Base-by-base conservation (phyloP, 2,888 invertebrate species). In the Leptopilina syphax region DNA sequence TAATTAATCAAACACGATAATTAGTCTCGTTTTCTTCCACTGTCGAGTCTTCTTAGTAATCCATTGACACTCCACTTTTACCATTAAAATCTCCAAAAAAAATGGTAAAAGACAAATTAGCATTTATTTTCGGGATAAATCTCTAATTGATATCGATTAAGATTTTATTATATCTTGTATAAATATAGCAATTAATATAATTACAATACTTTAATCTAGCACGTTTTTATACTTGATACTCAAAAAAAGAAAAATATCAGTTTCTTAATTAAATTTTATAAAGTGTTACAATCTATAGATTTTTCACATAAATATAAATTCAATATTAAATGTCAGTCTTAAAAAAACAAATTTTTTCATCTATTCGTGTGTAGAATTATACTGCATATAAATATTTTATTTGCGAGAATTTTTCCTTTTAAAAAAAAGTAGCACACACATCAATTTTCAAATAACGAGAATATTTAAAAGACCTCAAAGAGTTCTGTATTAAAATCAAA, bases 171-270 rank as follows among this genome's bases (percentile, higher is more conserved):
- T 76, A 67, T 66, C 76, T 65, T 65, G 50, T 41, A 57, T 73
- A 41, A 68, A 80, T 68, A 65, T 66, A 57, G 41, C 34, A 57
- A 57, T 73, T 41, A 70, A 73, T 57, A 57, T 73, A 18, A 18
- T 80, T 66, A 77, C 79, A 82, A 84, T 83, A 82, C 84, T 81
- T 81, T 81, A 80, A 84, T 67, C 79, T 86, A 87, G 83, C 81
- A 85, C 87, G 84, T 84, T 87, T 86, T 87, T 87, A 80, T 87
- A 88, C 87, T 88, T 84, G 83, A 86, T 87, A 86, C 79, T 84
- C 84, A 82, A 85, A 80, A 81, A 18, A 83, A 84, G 8, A 50
- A 50, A 50, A 10, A 84, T 84, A 86, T 85, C 80, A 80, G 60
- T 84, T 84, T 44, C 83, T 73, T 78, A 68, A 50, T 18, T 9